A percentile compares a stretch with the other conserved stretches of the same genome.
Conservation (phyloP, 2,113 vertebrate species). For the Ptilonorhynchus violaceus region DNA sequence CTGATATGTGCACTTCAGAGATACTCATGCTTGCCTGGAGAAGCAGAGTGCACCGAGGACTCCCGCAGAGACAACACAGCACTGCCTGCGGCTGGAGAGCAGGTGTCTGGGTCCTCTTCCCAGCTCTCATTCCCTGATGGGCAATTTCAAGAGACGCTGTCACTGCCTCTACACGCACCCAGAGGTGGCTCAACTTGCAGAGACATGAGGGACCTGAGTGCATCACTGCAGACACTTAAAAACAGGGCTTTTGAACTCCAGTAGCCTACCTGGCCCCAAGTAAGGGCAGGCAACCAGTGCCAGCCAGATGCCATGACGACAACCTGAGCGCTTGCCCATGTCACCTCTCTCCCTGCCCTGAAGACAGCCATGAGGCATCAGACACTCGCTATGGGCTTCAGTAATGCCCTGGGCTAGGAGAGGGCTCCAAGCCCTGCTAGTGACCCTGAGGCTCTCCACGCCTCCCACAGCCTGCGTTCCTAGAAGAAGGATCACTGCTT, state of each 20-base stretch:
- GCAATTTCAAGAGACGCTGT: not conserved
- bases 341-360: not conserved
- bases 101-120: not conserved
- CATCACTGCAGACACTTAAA: not conserved
- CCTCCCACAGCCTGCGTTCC: not conserved
- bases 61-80: fast-evolving
- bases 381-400: not conserved
- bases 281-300: not conserved
- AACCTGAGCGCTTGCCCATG: fast-evolving
- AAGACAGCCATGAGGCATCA: fast-evolving
- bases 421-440: not conserved
- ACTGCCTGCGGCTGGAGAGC: not conserved
- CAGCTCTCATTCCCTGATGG: not conserved
- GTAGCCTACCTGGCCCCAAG: not conserved
- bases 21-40: not conserved
- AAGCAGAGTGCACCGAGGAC: not conserved
- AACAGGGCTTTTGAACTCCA: not conserved
- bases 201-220: not conserved
- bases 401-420: not conserved
- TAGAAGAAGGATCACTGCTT: not conserved
- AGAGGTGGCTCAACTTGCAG: not conserved
- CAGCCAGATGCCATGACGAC: fast-evolving
- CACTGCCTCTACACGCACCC: fast-evolving
- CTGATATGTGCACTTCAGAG: fast-evolving
- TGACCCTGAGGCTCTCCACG: not conserved